Percentiles rank a stretch among this genome's conserved stretches.
Conservation (phyloP, 2,888 invertebrate genomes). For the Drosophila quasianomalipes region DNA sequence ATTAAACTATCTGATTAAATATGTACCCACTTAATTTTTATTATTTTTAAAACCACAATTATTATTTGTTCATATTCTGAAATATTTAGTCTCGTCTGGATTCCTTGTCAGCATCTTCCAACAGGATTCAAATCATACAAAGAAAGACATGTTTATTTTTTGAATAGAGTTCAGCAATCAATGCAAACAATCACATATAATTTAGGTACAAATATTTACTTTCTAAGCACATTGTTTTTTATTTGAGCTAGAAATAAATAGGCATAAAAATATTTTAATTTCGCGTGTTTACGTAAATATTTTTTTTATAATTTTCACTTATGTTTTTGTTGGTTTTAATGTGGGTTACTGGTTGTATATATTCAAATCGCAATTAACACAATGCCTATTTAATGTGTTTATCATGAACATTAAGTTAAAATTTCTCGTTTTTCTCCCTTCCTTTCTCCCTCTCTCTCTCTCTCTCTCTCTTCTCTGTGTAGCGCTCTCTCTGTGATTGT, state of each 20-base stretch:
- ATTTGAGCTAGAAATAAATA: neutral
- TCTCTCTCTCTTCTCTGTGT: neutral
- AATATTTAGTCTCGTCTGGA: neutral
- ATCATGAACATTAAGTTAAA: constrained; percentile 6
- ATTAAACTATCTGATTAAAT: neutral
- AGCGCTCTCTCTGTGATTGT: constrained; percentile 3
- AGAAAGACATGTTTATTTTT: too few relatives aligned
- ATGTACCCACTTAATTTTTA: neutral
- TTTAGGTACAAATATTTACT: neutral
- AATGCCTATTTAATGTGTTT: constrained; percentile 9
- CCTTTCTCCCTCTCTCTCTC: neutral
- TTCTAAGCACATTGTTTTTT: neutral
- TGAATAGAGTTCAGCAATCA: neutral
- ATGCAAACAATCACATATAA: neutral
- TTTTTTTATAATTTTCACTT: neutral
- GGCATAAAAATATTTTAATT: neutral
- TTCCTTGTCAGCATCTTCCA: too few relatives aligned
- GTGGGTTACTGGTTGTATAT: neutral
- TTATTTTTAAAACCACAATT: neutral
- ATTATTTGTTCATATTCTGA: neutral
- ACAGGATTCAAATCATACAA: too few relatives aligned
- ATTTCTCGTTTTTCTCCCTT: neutral
- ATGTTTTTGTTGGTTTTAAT: neutral
- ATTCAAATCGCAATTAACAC: constrained; percentile 16
- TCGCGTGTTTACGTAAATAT: neutral